These are phyloP conservation scores for Bagarius yarrelli DNA, from an alignment of 2,113 vertebrate genomes.

Conservation along the genomic window DNA sequence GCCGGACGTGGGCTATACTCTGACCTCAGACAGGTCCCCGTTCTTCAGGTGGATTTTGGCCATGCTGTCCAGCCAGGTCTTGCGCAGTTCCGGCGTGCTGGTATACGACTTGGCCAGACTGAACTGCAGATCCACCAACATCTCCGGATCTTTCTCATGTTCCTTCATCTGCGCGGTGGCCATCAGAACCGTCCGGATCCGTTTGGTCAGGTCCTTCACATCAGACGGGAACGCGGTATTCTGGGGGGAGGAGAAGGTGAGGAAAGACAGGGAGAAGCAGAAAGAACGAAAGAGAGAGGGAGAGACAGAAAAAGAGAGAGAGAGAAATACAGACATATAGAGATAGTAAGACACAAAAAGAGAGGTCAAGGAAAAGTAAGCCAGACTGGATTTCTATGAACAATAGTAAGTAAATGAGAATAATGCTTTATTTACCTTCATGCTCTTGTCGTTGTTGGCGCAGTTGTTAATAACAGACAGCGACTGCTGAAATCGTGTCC, in stretches of 20 bases:
- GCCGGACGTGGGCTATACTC: not conserved
- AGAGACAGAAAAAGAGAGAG: not conserved
- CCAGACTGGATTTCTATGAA: too few species aligned
- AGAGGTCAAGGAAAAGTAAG: too few species aligned
- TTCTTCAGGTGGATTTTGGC: conserved; percentile 95
- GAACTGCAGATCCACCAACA: conserved; percentile 98
- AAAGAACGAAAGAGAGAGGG: not conserved
- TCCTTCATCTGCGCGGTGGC: conserved; percentile 99
- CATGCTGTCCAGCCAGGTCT: conserved; percentile 99
- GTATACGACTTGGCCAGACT: conserved; percentile 97
- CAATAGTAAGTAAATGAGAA: too few species aligned
- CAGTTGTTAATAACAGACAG: conserved; percentile 98
- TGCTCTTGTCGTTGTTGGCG: conserved; percentile 89
- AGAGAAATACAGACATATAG: not conserved
- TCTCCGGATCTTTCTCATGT: conserved; percentile 94
- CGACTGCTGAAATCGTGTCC: conserved; percentile 95
- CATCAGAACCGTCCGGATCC: conserved; percentile 96
- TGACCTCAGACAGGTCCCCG: conserved; percentile 91
- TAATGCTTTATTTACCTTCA: conserved; percentile 85
- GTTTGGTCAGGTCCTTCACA: conserved; percentile 94
- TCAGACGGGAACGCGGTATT: conserved; percentile 93
- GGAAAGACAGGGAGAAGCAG: not conserved
- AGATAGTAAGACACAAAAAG: too few species aligned
- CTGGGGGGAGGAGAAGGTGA: conserved; percentile 59
- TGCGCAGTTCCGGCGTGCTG: conserved; percentile 93